Percentiles rank a stretch among this genome's conserved stretches.
Evolutionary conservation across 2,888 invertebrate species (phyloP).

Genomic region (Gonocerus acuteangulatus): DNA sequence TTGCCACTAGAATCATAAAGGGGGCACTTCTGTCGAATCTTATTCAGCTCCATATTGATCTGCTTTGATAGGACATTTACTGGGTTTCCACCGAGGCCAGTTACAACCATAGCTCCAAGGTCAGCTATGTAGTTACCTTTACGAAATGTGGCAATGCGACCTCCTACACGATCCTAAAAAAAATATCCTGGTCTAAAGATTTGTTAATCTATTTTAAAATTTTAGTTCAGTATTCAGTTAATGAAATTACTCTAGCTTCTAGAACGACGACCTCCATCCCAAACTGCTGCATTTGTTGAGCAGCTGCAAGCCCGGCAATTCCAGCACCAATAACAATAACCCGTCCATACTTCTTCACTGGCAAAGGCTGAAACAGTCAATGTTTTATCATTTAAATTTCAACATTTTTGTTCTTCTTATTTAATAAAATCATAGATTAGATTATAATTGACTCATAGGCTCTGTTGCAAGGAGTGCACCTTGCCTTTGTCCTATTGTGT

Average conservation of each 20-base stretch:
- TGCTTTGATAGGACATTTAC: constrained; percentile 91
- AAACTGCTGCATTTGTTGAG: constrained; percentile 88
- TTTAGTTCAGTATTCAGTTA: no score
- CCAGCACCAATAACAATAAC: constrained; percentile 66
- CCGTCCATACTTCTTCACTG: constrained; percentile 41
- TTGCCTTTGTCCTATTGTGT: no score
- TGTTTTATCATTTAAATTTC: no score
- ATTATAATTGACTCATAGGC: no score
- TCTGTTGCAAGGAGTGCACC: no score
- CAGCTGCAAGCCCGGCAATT: constrained; percentile 89
- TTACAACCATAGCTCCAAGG: constrained; percentile 93
- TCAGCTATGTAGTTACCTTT: constrained; percentile 74
- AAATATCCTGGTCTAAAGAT: constrained; percentile 11
- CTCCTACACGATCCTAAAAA: constrained; percentile 80
- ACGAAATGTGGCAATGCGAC: constrained; percentile 90
- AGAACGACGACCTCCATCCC: constrained; percentile 90
- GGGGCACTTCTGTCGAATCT: constrained; percentile 91
- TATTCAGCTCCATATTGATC: constrained; percentile 91
- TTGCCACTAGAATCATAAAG: constrained; percentile 92
- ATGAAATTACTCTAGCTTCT: constrained; percentile 63
- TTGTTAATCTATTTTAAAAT: not conserved
- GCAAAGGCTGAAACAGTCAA: constrained; percentile 26
- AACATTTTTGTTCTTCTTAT: no score
- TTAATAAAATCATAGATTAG: no score
- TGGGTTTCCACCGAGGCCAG: constrained; percentile 93